These are phyloP conservation scores for Mustela lutreola DNA, from an alignment of 2,113 vertebrate genomes.

Conservation along the genomic window DNA sequence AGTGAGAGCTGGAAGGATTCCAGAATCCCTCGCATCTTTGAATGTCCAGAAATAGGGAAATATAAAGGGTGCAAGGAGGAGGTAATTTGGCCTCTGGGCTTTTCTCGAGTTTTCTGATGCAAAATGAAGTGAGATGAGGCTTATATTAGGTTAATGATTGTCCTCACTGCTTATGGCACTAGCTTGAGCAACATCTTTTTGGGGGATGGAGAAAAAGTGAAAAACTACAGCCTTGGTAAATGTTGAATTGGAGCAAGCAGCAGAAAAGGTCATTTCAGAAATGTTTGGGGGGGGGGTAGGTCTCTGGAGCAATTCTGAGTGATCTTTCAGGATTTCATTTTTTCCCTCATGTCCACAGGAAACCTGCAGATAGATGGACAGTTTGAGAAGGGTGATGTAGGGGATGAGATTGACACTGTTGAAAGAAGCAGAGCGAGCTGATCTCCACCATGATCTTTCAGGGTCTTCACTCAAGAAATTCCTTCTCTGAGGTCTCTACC, in stretches of 20 bases:
- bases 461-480: neutral
- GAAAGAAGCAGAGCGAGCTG: neutral
- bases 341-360: neutral
- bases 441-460: neutral
- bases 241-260: neutral
- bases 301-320: neutral
- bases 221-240: neutral
- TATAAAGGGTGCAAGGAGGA: accelerated
- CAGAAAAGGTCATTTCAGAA: neutral
- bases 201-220: neutral
- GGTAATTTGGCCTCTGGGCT: neutral
- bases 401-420: neutral
- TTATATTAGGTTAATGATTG: neutral
- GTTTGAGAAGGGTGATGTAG: neutral
- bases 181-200: neutral
- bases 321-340: neutral
- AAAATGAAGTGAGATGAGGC: neutral
- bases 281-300: neutral
- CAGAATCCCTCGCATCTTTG: neutral
- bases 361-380: neutral
- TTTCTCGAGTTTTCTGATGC: neutral
- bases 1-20: neutral
- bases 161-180: neutral
- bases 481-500: neutral
- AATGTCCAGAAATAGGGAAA: neutral